Evolutionary conservation across 2,888 invertebrate genomes (phyloP).

Genomic region (Hypena proboscidalis): DNA sequence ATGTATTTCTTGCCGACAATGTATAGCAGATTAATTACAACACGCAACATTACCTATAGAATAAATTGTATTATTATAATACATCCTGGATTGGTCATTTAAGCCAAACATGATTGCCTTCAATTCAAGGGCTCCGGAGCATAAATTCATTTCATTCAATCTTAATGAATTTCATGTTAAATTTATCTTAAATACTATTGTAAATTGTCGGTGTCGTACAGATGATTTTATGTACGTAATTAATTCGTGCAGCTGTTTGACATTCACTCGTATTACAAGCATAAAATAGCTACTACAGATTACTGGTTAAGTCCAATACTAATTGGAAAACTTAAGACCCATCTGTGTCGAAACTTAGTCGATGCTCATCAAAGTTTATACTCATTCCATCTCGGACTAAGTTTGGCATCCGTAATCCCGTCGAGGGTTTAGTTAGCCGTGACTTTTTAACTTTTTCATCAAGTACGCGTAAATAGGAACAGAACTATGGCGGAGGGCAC

Average conservation of each 20-base stretch:
- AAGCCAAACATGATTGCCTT: no score
- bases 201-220: constrained; percentile 5
- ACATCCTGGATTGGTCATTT: no score
- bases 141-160: no score
- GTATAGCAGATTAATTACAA: no score
- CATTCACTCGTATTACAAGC: constrained; percentile 27
- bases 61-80: no score
- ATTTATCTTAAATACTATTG: constrained; percentile 8
- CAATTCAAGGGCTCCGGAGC: no score
- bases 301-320: constrained; percentile 46
- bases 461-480: constrained; percentile 72
- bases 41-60: no score
- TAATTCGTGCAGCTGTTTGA: constrained; percentile 33
- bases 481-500: constrained; percentile 73
- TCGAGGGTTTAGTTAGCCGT: constrained; percentile 55
- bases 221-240: constrained; percentile 33
- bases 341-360: constrained; percentile 51
- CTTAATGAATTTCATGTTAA: no score
- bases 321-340: constrained; percentile 62
- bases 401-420: constrained; percentile 61
- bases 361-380: constrained; percentile 64
- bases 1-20: no score
- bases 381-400: constrained; percentile 53
- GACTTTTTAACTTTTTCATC: constrained; percentile 62
- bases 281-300: constrained; percentile 40